Conservation (phyloP, 2,113 vertebrate genomes). For the Apaloderma vittatum region DNA sequence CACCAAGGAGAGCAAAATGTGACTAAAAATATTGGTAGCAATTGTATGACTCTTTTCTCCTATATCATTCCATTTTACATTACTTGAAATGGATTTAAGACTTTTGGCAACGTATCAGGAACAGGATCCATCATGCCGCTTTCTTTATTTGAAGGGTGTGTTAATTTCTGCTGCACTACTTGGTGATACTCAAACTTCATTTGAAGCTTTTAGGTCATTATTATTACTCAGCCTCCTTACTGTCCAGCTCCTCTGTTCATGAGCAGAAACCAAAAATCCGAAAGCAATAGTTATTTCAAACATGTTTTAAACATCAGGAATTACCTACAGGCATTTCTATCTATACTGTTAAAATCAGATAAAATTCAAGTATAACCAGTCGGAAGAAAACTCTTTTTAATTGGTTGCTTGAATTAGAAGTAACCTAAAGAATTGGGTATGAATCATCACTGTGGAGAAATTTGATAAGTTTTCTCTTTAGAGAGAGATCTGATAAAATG, state of each 20-base stretch:
- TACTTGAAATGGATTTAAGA: not conserved
- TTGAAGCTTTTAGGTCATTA: not conserved
- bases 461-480: not conserved
- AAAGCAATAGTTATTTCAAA: slow-evolving; percentile 13
- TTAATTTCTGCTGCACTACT: slow-evolving; percentile 4
- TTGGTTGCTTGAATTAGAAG: not conserved
- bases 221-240: not conserved
- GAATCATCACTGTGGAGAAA: not conserved
- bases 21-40: not conserved
- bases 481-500: not conserved
- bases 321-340: not conserved
- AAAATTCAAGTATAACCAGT: not conserved
- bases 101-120: not conserved
- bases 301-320: not conserved
- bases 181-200: not conserved
- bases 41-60: not conserved
- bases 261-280: not conserved
- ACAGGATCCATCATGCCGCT: not conserved
- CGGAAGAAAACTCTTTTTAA: not conserved
- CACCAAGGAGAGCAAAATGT: not conserved
- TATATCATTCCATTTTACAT: not conserved
- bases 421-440: not conserved
- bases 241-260: not conserved
- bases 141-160: not conserved
- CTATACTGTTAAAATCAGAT: not conserved